A percentile compares a stretch with the other conserved stretches of the same genome.
Evolutionary conservation across 2,888 invertebrate species (phyloP).

Genomic region (Nomada lathburiana): DNA sequence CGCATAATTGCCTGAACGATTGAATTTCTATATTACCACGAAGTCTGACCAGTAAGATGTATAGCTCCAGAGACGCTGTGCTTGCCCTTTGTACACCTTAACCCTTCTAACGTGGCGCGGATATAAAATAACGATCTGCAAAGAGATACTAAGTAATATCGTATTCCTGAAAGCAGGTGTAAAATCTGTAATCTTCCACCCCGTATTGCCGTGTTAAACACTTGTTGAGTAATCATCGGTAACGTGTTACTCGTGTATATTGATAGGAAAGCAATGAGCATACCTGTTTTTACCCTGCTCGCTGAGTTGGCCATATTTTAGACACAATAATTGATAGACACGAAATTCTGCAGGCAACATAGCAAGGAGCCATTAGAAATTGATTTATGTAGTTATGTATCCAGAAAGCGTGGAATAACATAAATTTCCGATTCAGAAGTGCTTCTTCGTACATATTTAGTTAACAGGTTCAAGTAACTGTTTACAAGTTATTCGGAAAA

Average conservation of each 20-base stretch:
- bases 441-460: no score
- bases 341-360: no score
- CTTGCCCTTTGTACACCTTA: conserved; percentile 59
- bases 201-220: neutral
- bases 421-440: no score
- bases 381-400: no score
- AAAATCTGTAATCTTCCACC: neutral
- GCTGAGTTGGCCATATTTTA: no score
- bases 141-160: neutral
- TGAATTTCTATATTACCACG: conserved; percentile 83
- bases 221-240: neutral
- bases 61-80: conserved; percentile 60
- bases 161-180: neutral
- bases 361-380: no score
- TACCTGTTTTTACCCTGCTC: neutral
- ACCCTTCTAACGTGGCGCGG: conserved; percentile 29
- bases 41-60: conserved; percentile 72
- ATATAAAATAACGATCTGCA: neutral
- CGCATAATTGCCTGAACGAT: conserved; percentile 83
- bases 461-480: no score
- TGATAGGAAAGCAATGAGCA: neutral
- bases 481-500: no score
- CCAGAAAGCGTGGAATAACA: no score
- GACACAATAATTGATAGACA: no score
- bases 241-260: neutral